These are phyloP conservation scores for Botrylloides violaceus DNA, from an alignment of 23 tunicate genomes.

Conservation along the genomic window DNA sequence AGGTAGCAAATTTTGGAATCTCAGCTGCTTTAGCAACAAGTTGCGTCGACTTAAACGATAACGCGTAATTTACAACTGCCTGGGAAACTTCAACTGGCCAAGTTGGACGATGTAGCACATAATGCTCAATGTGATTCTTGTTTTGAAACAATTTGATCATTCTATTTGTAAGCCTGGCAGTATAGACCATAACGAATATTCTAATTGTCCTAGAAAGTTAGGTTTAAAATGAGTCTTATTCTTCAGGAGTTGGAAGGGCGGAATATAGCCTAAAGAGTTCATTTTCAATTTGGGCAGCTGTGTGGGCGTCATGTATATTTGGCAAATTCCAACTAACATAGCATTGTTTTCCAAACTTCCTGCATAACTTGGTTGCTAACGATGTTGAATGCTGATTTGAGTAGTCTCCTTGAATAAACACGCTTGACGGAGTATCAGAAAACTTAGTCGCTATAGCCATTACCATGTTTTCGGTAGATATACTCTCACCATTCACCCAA, in stretches of 20 bases:
- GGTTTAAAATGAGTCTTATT: no score
- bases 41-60: not conserved
- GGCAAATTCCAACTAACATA: conserved; percentile 18
- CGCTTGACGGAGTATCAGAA: conserved; percentile 7
- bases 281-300: conserved; percentile 4
- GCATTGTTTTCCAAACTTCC: conserved; percentile 6
- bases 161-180: not conserved
- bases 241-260: no score
- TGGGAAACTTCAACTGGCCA: conserved; percentile 27
- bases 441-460: conserved; percentile 6
- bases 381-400: not conserved
- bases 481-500: conserved; percentile 9
- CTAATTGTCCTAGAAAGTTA: no score
- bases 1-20: not conserved
- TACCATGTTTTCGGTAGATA: conserved; percentile 16
- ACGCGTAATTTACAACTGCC: conserved; percentile 6
- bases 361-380: conserved; percentile 14
- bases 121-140: conserved; percentile 22
- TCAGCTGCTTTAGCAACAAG: not conserved
- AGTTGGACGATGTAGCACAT: conserved; percentile 27
- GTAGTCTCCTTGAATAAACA: not conserved
- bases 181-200: conserved; percentile 10
- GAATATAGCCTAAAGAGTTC: not conserved
- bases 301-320: not conserved
- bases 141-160: conserved; percentile 18